A percentile compares a stretch with the other conserved stretches of the same genome.
Evolutionary conservation across 2,888 invertebrate species (phyloP).

Genomic region (Augochlorella aurata): DNA sequence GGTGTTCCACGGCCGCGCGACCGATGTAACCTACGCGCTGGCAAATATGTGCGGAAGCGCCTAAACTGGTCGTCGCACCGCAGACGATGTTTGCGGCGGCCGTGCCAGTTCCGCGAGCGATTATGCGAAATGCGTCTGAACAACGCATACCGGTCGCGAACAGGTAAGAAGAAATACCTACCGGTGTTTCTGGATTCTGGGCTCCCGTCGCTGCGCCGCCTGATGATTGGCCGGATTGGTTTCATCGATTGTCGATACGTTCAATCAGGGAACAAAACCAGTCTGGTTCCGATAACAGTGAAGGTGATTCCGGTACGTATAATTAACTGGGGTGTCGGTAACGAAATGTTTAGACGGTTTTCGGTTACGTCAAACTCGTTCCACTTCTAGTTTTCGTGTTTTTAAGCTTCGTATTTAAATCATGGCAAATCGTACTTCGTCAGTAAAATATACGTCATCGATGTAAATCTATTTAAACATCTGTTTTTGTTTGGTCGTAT

Average conservation of each 20-base stretch:
- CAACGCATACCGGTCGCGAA: slow-evolving; percentile 31
- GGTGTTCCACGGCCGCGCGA: slow-evolving; percentile 18
- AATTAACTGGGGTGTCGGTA: too few relatives aligned
- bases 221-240: background rate
- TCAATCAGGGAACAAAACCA: background rate
- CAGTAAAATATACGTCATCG: too few relatives aligned
- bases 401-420: too few relatives aligned
- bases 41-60: slow-evolving; percentile 68
- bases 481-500: too few relatives aligned
- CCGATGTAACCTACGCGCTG: slow-evolving; percentile 49
- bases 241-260: background rate
- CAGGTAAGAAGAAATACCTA: slow-evolving; percentile 37
- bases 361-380: too few relatives aligned
- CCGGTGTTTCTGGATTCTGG: background rate
- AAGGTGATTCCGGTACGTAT: too few relatives aligned
- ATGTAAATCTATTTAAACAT: too few relatives aligned
- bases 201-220: background rate
- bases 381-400: too few relatives aligned
- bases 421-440: too few relatives aligned
- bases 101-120: slow-evolving; percentile 51
- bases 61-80: slow-evolving; percentile 62
- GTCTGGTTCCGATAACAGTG: background rate
- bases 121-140: slow-evolving; percentile 55
- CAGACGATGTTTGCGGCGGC: slow-evolving; percentile 68
- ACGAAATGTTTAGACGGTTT: too few relatives aligned